Percentiles rank a stretch among this genome's conserved stretches.
phyloP scores from a whole-genome alignment of 2,888 invertebrate genomes.

The Melipona bicolor region DNA sequence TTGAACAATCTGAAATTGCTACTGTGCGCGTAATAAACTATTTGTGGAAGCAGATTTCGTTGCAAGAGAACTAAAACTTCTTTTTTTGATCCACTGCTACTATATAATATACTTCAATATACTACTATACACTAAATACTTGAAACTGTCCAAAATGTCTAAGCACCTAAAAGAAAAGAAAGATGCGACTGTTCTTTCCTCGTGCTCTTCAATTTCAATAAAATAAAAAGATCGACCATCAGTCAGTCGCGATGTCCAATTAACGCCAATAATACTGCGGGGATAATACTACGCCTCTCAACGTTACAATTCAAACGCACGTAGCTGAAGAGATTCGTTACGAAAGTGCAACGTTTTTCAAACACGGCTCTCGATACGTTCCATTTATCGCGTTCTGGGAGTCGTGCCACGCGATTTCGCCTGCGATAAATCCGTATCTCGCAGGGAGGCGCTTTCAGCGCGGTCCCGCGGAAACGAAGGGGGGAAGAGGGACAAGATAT shows the following conservation, averaged over 20 bases:
- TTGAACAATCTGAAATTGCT: too few species aligned
- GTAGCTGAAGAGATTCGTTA: not conserved
- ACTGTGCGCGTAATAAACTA: too few species aligned
- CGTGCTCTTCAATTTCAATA: not conserved
- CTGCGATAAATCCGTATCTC: conserved; percentile 2
- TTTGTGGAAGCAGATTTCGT: too few species aligned
- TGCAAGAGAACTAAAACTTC: too few species aligned
- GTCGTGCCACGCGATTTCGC: not conserved
- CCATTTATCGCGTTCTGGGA: not conserved
- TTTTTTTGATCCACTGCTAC: too few species aligned
- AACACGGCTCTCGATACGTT: not conserved
- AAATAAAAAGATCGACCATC: not conserved
- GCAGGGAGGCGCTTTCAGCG: not conserved
- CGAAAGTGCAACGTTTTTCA: not conserved
- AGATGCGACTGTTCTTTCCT: not conserved
- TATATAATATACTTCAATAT: too few species aligned
- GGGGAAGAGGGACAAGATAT: not conserved
- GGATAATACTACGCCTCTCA: too few species aligned
- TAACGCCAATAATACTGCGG: too few species aligned
- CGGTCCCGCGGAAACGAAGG: not conserved
- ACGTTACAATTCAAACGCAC: too few species aligned
- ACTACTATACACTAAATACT: too few species aligned
- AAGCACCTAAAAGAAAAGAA: not conserved
- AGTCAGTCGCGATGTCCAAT: too few species aligned
- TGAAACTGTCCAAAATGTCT: too few species aligned